These are phyloP conservation scores for Drosophila putrida DNA, from an alignment of 2,888 invertebrate species.

Conservation along the genomic window DNA sequence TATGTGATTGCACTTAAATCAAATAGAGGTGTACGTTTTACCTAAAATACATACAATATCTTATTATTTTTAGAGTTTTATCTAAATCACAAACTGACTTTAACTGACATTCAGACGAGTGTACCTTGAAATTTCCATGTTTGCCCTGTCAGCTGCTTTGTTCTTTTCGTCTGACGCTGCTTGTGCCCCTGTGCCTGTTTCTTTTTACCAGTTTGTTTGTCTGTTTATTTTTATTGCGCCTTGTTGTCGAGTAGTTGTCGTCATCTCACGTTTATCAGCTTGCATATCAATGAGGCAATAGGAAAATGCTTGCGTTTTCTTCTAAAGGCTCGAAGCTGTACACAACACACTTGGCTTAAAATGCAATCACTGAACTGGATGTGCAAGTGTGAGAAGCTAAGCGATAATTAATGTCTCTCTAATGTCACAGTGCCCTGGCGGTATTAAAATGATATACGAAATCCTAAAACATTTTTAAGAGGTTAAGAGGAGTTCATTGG, in stretches of 20 bases:
- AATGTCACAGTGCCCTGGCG: too few species aligned
- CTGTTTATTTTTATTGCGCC: conserved; percentile 67
- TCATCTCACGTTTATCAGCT: conserved; percentile 64
- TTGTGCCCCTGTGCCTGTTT: conserved; percentile 14
- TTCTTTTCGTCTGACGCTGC: neutral
- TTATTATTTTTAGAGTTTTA: conserved; percentile 53
- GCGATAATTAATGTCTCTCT: neutral
- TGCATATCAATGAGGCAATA: conserved; percentile 65
- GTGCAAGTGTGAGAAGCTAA: neutral
- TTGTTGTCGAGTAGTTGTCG: conserved; percentile 58
- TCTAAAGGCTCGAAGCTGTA: neutral
- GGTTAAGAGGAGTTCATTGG: too few species aligned
- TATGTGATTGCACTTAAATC: conserved; percentile 36
- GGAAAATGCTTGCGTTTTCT: conserved; percentile 46
- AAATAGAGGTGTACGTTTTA: conserved; percentile 21
- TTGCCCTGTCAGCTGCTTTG: conserved; percentile 57
- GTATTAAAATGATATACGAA: too few species aligned
- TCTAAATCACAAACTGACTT: conserved; percentile 69
- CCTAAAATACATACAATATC: conserved; percentile 11
- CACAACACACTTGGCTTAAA: conserved; percentile 21
- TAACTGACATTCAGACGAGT: conserved; percentile 55
- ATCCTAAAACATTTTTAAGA: too few species aligned
- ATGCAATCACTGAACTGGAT: conserved; percentile 26
- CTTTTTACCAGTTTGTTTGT: conserved; percentile 32
- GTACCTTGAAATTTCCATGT: conserved; percentile 53